A percentile compares a stretch with the other conserved stretches of the same genome.
Evolutionary conservation across 2,797 vertebrate genomes (phyloP).

Genomic region (Clangula hyemalis): DNA sequence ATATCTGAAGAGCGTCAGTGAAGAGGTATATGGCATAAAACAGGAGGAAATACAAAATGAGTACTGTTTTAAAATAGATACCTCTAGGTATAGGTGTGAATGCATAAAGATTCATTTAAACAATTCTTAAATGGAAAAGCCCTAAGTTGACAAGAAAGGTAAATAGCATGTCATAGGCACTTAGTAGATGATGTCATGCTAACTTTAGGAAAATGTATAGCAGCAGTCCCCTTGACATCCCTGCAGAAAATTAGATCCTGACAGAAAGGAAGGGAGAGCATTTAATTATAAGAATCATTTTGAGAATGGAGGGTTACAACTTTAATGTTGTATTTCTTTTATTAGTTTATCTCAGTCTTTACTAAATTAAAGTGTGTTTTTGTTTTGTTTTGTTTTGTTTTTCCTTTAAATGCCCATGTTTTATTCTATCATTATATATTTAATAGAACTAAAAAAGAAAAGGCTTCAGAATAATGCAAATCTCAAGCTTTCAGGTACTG

Average conservation of each 20-base stretch:
- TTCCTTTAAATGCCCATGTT: accelerated
- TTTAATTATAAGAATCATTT: neutral
- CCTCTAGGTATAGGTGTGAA: neutral
- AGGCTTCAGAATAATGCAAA: neutral
- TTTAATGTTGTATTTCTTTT: neutral
- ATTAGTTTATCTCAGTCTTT: neutral
- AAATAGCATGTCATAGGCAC: neutral
- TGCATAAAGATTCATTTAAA: neutral
- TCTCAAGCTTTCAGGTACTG: neutral
- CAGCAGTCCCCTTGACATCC: neutral
- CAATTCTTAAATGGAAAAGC: neutral
- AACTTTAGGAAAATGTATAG: conserved; percentile 6
- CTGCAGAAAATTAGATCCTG: neutral
- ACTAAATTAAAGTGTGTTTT: neutral
- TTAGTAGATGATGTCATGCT: neutral
- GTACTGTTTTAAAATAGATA: neutral
- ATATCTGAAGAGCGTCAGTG: neutral
- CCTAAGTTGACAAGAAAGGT: neutral
- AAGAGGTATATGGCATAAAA: conserved; percentile 56
- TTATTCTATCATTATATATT: neutral
- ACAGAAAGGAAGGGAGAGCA: neutral
- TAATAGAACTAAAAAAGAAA: neutral
- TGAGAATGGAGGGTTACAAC: neutral
- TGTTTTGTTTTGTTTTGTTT: neutral
- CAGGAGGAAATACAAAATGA: conserved; percentile 54